Evolutionary conservation across 2,113 vertebrate species (phyloP), one percentile per base, ranked within the genome.

Genomic region (Sinocyclocheilus anophthalmus): DNA sequence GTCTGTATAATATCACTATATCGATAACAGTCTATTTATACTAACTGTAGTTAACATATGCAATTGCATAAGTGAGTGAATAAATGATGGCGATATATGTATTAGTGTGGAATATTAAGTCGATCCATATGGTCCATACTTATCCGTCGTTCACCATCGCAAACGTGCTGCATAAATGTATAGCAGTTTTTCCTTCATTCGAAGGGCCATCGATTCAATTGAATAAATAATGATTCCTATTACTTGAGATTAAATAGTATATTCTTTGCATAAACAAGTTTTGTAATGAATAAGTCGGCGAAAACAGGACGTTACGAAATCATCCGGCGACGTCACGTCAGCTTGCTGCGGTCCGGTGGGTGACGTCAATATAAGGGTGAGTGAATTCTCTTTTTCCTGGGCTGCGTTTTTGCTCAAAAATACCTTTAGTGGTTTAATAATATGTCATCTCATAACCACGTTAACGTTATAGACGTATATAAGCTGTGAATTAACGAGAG

Each of bases 281-380:
- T 75, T 75, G 42, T 24, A 48, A 13, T 48, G 1, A 18, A 20
- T 8, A 55, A 76, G 11, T 22, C 8, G 3, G 55, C 5, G 20
- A 59, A 59, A 12, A 73, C 37, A 45, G 81, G 85, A 73, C 8
- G 77, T 89, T 84, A 89, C 83, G 83, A 79, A 45, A 53, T 50
- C 3, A 67, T 39, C 77, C 63, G 8, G 88, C 83, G 83, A 89
- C 86, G 30, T 67, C 50, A 89, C 83, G 30, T 57, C 24, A 33
- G 26, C 22, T 37, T 45, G 33, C 39, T 20, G 20, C 13, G 48
- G 12, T 33, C 20, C 13, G 48, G 22, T 33, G 63, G 55, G 80
- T 81, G 88, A 87, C 88, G 88, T 89, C 84, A 87, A 83, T 50
- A 83, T 10, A 79, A 69, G 3, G 84, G 53, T 57, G 80, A 77